Evolutionary conservation across 2,113 vertebrate genomes (phyloP).

Genomic region (Arizona elegans): DNA sequence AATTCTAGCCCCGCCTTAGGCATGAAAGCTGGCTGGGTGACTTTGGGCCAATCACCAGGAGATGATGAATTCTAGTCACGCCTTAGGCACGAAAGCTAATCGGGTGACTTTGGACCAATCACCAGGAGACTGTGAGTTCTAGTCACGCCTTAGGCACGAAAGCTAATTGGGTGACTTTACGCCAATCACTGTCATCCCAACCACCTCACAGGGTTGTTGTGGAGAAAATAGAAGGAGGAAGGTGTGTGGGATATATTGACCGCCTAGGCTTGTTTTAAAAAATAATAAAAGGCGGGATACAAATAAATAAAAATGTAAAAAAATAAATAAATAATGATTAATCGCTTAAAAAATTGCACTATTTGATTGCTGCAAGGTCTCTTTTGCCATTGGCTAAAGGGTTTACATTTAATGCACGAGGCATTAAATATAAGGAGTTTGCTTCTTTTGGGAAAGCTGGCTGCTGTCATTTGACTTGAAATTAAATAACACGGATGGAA

Average conservation of each 20-base stretch:
- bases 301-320: background rate
- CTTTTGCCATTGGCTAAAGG: background rate
- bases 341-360: background rate
- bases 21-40: no score
- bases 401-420: background rate
- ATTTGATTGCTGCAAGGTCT: background rate
- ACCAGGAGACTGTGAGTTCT: no score
- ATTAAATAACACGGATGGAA: background rate
- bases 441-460: background rate
- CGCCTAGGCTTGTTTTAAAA: background rate
- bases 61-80: accelerated
- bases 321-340: background rate
- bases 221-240: background rate
- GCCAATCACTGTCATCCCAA: background rate
- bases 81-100: no score
- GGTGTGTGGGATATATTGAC: background rate
- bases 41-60: no score
- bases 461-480: background rate
- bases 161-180: no score
- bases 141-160: no score
- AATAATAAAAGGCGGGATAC: background rate
- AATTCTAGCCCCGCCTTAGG: no score
- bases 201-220: background rate
- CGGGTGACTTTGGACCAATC: no score
- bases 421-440: background rate